Base-by-base conservation (phyloP, 1,140 invertebrate genomes). In the Orussus abietinus region DNA sequence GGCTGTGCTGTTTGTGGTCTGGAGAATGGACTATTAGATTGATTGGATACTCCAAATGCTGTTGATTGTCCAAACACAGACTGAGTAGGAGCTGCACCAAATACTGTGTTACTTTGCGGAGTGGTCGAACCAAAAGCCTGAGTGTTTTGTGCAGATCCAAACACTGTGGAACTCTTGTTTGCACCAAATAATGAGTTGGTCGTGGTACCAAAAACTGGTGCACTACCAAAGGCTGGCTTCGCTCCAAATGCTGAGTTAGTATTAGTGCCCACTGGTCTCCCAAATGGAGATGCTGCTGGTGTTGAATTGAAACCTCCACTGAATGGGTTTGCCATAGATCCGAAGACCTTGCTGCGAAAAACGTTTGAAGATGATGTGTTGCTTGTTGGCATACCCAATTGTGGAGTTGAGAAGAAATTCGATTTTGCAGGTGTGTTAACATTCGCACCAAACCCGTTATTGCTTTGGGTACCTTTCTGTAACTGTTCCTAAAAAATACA, bases 401-500 rank as follows among this genome's bases (percentile, higher is more conserved):
- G 56, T 12, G 56, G 35, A 15, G 53, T 47, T 26, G 45, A 45
- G 33, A 61, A 57, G 9, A 61, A 65, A 29, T 37, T 49, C 5
- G 35, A 41, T 31, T 51, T 49, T 4, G 5, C 5, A 2, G 15
- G 5, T 15, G 42, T 28, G 14, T 54, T 57, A 5, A 20, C 32
- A 13, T 45, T 36, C 32, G 45, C 28, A 21, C 34, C 33, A 34
- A 51, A 54, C 4, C 21, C 12, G 18, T 29, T 42, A 35, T n/a
- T 20, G 21, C 62, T 62, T 17, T 49, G 38, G 12, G 48, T 47
- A n/a, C 39, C 46, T 18, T 58, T 62, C 29, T 67, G 51, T 19
- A 66, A 31, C 42, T 60, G 57, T 57, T 66, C 66, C 65, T 68
- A 17, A 22, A 54, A 55, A 26, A 34, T 9, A 15, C 22, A 39